Evolutionary conservation across 2,797 vertebrate genomes (phyloP), one percentile per base, ranked within the genome.

Genomic region (Periophthalmus magnuspinnatus): DNA sequence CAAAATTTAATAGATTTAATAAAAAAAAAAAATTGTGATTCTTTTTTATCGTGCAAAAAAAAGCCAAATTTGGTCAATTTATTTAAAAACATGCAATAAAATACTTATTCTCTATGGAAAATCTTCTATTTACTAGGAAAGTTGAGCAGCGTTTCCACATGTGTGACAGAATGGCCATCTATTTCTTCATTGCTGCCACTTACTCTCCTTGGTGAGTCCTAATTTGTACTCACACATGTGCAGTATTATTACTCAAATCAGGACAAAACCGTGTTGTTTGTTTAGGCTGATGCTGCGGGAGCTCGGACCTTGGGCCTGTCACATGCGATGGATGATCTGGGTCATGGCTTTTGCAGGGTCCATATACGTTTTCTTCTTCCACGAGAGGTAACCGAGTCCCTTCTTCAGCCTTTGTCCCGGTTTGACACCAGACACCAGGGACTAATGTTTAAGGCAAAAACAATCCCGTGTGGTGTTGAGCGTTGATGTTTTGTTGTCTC

Each of bases 281-380:
- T 79, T 67, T 90, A 99, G 97, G 97, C 77, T 99, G 86, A 98
- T 97, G 89, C 91, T 99, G 66, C 92, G 96, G 74, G 97, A 99
- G 77, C 63, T 99, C 83, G 97, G 96, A 8, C 96, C 97, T 54
- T 98, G 96, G 97, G 93, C 93, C 0, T 93, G 94, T 65, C 97
- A 98, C 88, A 98, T 99, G 96, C 96, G 96, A 71, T 99, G 97
- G 97, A 86, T 98, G 83, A 95, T 99, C 77, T 99, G 97, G 97
- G 93, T 97, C 86, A 98, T 99, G 97, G 97, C 97, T 0, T 94
- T 92, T 0, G 14, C 93, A 0, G 97, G 97, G 32, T 97, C 96
- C 0, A 0, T 88, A 34, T 99, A 97, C 0, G 96, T 98, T 58
- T 95, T 96, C 92, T 95, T 97, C 85, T 98, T 96, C 90, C 96